Percentiles rank a stretch among this genome's conserved stretches.
Conservation (phyloP, 2,888 invertebrate genomes). For the Aporophyla lueneburgensis region DNA sequence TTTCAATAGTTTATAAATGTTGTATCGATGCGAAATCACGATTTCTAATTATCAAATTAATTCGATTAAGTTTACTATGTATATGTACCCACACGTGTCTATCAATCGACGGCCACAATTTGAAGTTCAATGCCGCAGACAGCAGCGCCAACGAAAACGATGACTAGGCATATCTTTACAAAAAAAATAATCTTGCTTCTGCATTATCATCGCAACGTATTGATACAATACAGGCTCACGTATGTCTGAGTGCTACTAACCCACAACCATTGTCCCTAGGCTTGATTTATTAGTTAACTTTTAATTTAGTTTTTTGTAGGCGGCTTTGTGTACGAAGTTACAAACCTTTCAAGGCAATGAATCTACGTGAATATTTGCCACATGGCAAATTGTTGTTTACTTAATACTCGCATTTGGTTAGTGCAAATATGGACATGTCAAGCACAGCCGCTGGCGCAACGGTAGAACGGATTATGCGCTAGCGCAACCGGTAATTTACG, state of each 20-base stretch:
- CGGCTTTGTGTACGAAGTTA: constrained; percentile 1
- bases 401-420: constrained; percentile 62
- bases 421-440: constrained; percentile 73
- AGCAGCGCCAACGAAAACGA: constrained; percentile 74
- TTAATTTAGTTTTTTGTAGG: constrained; percentile 30
- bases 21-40: constrained; percentile 35
- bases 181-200: constrained; percentile 72
- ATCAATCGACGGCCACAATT: constrained; percentile 64
- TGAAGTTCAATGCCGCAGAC: constrained; percentile 81
- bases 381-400: constrained; percentile 48
- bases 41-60: constrained; percentile 63
- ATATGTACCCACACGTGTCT: constrained; percentile 55
- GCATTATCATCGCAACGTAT: constrained; percentile 75
- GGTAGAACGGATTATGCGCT: constrained; percentile 67
- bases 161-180: constrained; percentile 74
- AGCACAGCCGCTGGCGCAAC: constrained; percentile 70
- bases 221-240: constrained; percentile 68
- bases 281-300: constrained; percentile 15
- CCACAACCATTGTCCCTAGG: constrained; percentile 67
- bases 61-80: constrained; percentile 47
- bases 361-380: constrained; percentile 37
- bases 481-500: constrained; percentile 74
- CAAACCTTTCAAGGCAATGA: constrained; percentile 2
- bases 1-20: constrained; percentile 38
- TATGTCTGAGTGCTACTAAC: constrained; percentile 73